These are phyloP conservation scores for Thunnus thynnus DNA, from an alignment of 2,113 vertebrate species.

Conservation along the genomic window DNA sequence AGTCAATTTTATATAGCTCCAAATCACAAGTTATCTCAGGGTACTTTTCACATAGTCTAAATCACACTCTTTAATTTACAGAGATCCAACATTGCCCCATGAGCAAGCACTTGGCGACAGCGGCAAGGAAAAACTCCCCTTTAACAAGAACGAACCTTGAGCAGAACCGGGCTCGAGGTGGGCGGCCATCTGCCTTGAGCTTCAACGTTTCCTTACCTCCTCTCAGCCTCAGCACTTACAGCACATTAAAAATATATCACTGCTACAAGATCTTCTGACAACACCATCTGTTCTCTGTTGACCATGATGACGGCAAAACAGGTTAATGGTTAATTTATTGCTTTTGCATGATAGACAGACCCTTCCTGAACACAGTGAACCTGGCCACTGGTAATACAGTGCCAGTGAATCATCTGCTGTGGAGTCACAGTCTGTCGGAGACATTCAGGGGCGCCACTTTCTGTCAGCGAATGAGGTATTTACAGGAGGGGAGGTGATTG, in stretches of 20 bases:
- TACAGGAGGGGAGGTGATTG: constrained; percentile 53
- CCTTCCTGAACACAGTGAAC: constrained; percentile 26
- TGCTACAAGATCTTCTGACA: constrained; percentile 63
- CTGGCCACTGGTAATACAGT: constrained; percentile 22
- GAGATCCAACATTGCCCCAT: too few relatives aligned
- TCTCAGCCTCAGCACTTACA: constrained; percentile 61
- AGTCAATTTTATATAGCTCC: too few relatives aligned
- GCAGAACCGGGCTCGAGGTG: too few relatives aligned
- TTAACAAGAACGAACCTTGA: too few relatives aligned
- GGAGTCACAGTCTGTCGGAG: constrained; percentile 57
- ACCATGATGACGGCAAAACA: constrained; percentile 48
- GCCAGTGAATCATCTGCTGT: constrained; percentile 64
- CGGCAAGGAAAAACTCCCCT: too few relatives aligned
- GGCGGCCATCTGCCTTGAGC: too few relatives aligned
- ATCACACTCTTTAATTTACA: too few relatives aligned
- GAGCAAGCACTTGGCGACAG: too few relatives aligned
- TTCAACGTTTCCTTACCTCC: constrained; percentile 23
- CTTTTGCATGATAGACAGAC: constrained; percentile 44
- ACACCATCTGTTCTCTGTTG: constrained; percentile 68
- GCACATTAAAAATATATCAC: constrained; percentile 72
- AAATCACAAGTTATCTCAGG: too few relatives aligned
- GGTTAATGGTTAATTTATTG: constrained; percentile 69
- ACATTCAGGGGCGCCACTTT: constrained; percentile 64
- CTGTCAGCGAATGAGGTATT: constrained; percentile 69
- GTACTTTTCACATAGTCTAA: too few relatives aligned